phyloP scores from a whole-genome alignment of 2,888 invertebrate species.

The Lochmaea crataegi region DNA sequence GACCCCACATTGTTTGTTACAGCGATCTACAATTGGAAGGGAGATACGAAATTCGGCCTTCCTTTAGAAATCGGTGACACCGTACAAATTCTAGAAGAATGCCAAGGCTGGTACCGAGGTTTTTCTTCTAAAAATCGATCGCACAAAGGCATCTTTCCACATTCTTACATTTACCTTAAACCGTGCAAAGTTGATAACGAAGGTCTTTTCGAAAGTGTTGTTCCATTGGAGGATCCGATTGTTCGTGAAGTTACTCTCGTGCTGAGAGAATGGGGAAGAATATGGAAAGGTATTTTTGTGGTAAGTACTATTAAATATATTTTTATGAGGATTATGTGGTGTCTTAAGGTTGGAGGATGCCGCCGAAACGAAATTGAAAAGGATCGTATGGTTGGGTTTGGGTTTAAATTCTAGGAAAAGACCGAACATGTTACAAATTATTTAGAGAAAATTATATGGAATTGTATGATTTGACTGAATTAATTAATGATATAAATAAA shows the following conservation, averaged over 20 bases:
- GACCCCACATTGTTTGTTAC: constrained; percentile 61
- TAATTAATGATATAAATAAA: not conserved
- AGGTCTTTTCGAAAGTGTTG: constrained; percentile 76
- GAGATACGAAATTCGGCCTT: constrained; percentile 82
- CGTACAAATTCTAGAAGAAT: constrained; percentile 92
- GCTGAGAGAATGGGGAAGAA: constrained; percentile 91
- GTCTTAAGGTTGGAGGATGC: too few relatives aligned
- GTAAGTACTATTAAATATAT: constrained; percentile 68
- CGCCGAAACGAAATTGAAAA: too few relatives aligned
- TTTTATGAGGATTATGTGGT: not conserved
- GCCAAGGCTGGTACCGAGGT: constrained; percentile 90
- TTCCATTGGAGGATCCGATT: constrained; percentile 87
- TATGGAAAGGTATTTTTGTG: constrained; percentile 93
- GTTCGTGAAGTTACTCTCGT: constrained; percentile 92
- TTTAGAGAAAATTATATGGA: too few relatives aligned
- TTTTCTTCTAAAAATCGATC: constrained; percentile 81
- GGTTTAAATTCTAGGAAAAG: too few relatives aligned
- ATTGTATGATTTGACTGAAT: too few relatives aligned
- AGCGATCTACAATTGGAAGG: constrained; percentile 94
- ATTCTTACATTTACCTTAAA: constrained; percentile 82
- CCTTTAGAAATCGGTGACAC: constrained; percentile 92
- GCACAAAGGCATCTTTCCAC: constrained; percentile 82
- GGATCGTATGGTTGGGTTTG: too few relatives aligned
- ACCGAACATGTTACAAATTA: not conserved
- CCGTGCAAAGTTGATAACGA: constrained; percentile 85